Evolutionary conservation across 2,797 vertebrate genomes (phyloP).

Genomic region (Spinibarbus caldwelli): DNA sequence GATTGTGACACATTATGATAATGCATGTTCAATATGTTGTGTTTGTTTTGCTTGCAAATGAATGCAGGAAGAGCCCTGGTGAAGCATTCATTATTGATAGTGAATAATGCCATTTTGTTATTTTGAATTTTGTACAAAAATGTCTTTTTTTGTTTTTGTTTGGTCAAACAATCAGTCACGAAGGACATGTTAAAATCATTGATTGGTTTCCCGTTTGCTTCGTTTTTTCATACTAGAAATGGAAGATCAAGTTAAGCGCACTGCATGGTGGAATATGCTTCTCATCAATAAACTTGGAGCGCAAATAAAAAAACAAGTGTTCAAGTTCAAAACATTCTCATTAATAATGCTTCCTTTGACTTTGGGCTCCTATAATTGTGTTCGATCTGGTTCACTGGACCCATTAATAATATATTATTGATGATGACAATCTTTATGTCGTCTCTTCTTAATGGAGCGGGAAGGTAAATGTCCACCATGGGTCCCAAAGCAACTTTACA

Average conservation of each 20-base stretch:
- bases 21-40: background rate
- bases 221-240: background rate
- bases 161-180: background rate
- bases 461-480: background rate
- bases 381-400: constrained; percentile 1
- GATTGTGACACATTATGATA: background rate
- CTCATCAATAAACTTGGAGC: background rate
- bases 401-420: constrained; percentile 32
- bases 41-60: background rate
- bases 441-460: constrained; percentile 3
- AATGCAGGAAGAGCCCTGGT: background rate
- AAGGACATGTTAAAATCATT: background rate
- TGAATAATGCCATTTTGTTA: background rate
- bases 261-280: background rate
- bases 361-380: constrained; percentile 14
- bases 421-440: constrained; percentile 11
- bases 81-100: background rate
- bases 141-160: background rate
- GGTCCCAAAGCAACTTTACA: constrained; percentile 1
- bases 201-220: background rate
- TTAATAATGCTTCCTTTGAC: constrained; percentile 2
- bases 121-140: background rate
- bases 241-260: background rate
- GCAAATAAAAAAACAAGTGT: background rate
- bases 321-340: background rate